Base-by-base conservation (phyloP, 1,140 invertebrate species). In the Heterodera carotae region DNA sequence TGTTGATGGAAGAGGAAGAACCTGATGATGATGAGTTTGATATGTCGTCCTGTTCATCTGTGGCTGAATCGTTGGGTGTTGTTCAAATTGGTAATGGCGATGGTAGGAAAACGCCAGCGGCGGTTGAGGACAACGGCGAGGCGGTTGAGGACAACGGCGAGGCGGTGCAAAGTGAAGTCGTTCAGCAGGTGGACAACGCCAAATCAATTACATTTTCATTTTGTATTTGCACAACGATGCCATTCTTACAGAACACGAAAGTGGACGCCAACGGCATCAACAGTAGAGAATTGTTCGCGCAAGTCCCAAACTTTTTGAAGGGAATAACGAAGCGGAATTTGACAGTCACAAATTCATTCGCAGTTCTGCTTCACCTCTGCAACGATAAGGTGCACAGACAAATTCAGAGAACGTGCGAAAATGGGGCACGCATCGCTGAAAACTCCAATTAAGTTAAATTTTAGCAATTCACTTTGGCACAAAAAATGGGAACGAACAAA, bases 351-450 rank as follows among this genome's bases (percentile, higher is more conserved):
- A 66, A 34, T 34, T 29, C 62, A 29, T 66, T 66, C 33, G 62
- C 62, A 12, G 62, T 66, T 34, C 27, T 66, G 62, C 62, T 66
- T 27, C 62, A 66, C 6, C 29, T 66, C 15, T 66, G 62, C 62
- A 66, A 66, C 33, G 62, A 66, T 34, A 66, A 66, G 62, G 62
- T 66, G 33, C 48, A 22, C 18, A 0, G 48, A 56, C 48, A 4
- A 22, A 56, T 22, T 56, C 18, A 0, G 15, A 18, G 5, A 56
- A 56, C 39, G 7, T 43, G 39, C 15, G 48, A 15, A 56, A 56
- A 56, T 43, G 6, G 12, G 12, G 6, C 39, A 43, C 39, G 18
- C 48, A n/a, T n/a, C n/a, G n/a, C n/a, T n/a, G n/a, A n/a, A n/a
- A n/a, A n/a, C n/a, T n/a, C n/a, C n/a, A n/a, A n/a, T n/a, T n/a